Evolutionary conservation across 92 coral and sea anemone species (phyloP).

Genomic region (Paramuricea clavata): DNA sequence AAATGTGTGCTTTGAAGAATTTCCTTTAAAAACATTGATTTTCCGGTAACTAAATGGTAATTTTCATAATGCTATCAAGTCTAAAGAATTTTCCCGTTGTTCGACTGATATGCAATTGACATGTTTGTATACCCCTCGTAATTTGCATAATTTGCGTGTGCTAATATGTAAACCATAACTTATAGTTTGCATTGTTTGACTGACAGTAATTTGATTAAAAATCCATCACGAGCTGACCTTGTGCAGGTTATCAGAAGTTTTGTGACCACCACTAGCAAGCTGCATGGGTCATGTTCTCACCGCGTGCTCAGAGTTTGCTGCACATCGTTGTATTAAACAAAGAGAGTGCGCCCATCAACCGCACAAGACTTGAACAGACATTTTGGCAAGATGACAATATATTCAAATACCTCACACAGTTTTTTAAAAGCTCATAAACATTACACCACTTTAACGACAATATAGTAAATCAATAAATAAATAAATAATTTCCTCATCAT

Average conservation of each 20-base stretch:
- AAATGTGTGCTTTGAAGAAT: too few species aligned
- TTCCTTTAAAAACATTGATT: too few species aligned
- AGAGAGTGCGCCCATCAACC: background rate
- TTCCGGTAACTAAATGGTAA: too few species aligned
- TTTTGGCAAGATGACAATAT: constrained; percentile 9
- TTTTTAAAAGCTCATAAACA: constrained; percentile 12
- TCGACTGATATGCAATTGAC: background rate
- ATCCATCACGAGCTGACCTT: background rate
- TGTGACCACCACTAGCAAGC: constrained; percentile 5
- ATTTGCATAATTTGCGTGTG: background rate
- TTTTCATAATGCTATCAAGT: too few species aligned
- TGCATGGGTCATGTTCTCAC: background rate
- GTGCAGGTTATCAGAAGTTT: background rate
- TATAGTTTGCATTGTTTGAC: background rate
- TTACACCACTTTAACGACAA: constrained; percentile 10
- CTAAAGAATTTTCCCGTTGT: too few species aligned
- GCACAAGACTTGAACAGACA: background rate
- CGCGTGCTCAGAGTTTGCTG: background rate
- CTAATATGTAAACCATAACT: too few species aligned
- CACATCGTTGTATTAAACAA: background rate
- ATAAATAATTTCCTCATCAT: too few species aligned
- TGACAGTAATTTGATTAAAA: constrained; percentile 4
- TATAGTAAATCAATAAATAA: background rate
- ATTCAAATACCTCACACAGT: constrained; percentile 12
- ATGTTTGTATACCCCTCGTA: background rate